Evolutionary conservation across 2,888 invertebrate genomes (phyloP).

Genomic region (Brachylomia viminalis): DNA sequence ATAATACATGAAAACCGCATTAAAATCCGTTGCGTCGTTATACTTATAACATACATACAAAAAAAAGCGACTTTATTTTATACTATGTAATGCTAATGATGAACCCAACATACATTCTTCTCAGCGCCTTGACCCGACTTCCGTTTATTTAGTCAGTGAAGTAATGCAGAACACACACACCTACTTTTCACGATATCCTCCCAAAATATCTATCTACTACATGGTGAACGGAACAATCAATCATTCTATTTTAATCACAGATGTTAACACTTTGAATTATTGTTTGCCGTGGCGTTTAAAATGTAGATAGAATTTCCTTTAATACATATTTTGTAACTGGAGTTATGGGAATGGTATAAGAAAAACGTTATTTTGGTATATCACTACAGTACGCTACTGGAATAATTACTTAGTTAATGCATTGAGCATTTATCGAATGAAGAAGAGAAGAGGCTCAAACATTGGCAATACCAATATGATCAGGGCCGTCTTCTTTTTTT

Average conservation of each 20-base stretch:
- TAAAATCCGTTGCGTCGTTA: too few species aligned
- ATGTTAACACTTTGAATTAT: slow-evolving; percentile 40
- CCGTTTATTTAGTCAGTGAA: slow-evolving; percentile 35
- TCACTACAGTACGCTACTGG: too few species aligned
- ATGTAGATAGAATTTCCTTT: slow-evolving; percentile 31
- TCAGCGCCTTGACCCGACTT: slow-evolving; percentile 48
- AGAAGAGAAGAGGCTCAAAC: too few species aligned
- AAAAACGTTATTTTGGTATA: not conserved
- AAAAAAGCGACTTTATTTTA: too few species aligned
- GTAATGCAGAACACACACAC: slow-evolving; percentile 39
- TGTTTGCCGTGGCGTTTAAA: slow-evolving; percentile 27
- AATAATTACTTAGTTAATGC: too few species aligned
- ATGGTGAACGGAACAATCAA: slow-evolving; percentile 54
- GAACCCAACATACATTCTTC: not conserved
- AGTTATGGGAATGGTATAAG: not conserved
- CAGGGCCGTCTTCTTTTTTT: too few species aligned
- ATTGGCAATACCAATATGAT: too few species aligned
- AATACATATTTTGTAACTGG: not conserved
- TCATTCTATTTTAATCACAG: slow-evolving; percentile 62
- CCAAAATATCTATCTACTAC: slow-evolving; percentile 52
- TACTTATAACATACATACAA: too few species aligned
- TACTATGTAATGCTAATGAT: too few species aligned
- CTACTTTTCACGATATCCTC: slow-evolving; percentile 41
- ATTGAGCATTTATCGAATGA: too few species aligned
- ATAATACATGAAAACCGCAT: too few species aligned